Base-by-base conservation (phyloP, 1,140 invertebrate species). In the Zophobas morio region DNA sequence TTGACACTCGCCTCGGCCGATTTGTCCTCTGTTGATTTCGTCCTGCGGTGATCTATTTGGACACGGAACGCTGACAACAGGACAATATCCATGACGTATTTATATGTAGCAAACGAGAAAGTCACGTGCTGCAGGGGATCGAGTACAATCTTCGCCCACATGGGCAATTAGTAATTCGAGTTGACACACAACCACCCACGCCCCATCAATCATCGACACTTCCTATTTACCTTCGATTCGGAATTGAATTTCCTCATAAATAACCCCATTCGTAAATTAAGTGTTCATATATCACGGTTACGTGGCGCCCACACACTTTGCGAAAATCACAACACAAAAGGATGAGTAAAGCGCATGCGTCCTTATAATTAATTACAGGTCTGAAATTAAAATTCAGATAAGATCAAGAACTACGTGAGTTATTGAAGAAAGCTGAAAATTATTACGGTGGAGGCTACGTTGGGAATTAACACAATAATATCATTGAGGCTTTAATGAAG, bases 251-350 rank as follows among this genome's bases (percentile, higher is more conserved):
- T 75, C 63, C 56, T 35, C 78, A 79, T 79, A 76, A 79, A 79
- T 79, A 76, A 76, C 39, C 47, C 42, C 46, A 73, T 79, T 75
- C 75, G 78, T 72, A 79, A 76, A 76, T 76, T 74, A 76, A 79
- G 74, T 76, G 78, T 79, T 79, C 78, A 79, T 79, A 79, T 76
- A 79, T 79, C 78, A 79, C 74, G 73, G 42, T 53, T 74, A 70
- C 57, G 75, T 72, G 77, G 66, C 77, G 78, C 78, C 78, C 78
- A 79, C 78, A 79, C 78, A 76, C 56, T 71, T 74, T 56, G 78
- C 78, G 60, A 70, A 79, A 79, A 74, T 66, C 42, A 51, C 78
- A 51, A 53, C 51, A 74, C 77, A 78, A 78, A 78, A 78, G 77
- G 70, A 75, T 73, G 74, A 76, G 39, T 74, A 66, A 73, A 66